Evolutionary conservation across 1,140 invertebrate species (phyloP), one percentile per base, ranked within the genome.

Genomic region (Magallana angulata): DNA sequence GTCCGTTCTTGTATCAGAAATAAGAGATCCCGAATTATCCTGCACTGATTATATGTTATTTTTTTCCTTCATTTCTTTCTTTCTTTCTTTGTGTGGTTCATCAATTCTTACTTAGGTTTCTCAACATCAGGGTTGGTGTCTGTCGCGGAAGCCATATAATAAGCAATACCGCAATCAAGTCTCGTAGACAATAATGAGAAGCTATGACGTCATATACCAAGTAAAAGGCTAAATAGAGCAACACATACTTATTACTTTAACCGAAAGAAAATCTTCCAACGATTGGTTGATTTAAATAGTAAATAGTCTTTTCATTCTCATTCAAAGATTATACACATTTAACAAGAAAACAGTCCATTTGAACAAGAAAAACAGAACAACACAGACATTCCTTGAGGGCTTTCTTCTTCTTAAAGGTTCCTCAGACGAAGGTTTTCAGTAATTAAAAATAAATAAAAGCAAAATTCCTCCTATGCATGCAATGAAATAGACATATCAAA

Each of bases 91-190:
- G 68, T 30, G 68, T 76, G 11, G 24, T 4, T 76, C 68, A 76
- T 30, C 68, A 76, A 30, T 76, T 76, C 24, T 76, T 76, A 76
- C 68, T 36, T 76, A 48, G 68, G 24, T 76, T 76, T 76, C 36
- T 48, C 68, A 76, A 76, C 30, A 76, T 18, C 68, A 76, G 24
- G 8, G 24, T 4, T 76, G 36, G 24, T 9, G 18, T 30, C 24
- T 76, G 18, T 76, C 68, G 24, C 24, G 8, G 24, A 36, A 30
- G 68, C 68, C 68, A 76, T 36, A 76, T 36, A 76, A 30, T 76
- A 30, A 24, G 68, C 24, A 30, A 76, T 30, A 30, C 24, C 30
- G 18, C 36, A 76, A 76, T 36, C 68, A 71, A 11, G 36, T 48
- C 36, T 48, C 36, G 18, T 11, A 64, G 60, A n/a, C 18, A 64